Evolutionary conservation across 2,888 invertebrate genomes (phyloP).

Genomic region (Acheta domesticus): DNA sequence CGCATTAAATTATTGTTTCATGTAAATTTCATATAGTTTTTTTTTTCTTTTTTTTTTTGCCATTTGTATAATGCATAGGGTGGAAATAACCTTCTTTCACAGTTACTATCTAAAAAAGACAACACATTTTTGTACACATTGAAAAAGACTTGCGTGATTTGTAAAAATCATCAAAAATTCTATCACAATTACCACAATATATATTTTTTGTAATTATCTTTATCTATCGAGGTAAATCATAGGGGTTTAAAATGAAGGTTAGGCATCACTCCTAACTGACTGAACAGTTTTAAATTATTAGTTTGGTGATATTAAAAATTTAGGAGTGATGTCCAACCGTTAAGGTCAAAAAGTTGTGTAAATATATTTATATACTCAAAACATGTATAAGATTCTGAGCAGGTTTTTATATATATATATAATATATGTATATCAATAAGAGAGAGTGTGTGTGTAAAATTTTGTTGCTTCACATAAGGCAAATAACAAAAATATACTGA

Average conservation of each 20-base stretch:
- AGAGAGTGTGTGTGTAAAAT: slow-evolving; percentile 38
- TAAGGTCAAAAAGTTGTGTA: slow-evolving; percentile 40
- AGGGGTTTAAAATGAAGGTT: slow-evolving; percentile 36
- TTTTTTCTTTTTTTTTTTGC: slow-evolving; percentile 38
- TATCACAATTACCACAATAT: slow-evolving; percentile 56
- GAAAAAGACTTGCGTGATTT: slow-evolving; percentile 56
- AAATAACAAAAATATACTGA: slow-evolving; percentile 39
- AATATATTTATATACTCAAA: slow-evolving; percentile 40
- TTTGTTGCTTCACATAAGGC: slow-evolving; percentile 40
- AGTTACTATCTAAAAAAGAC: slow-evolving; percentile 46
- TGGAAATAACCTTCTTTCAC: slow-evolving; percentile 40
- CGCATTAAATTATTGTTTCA: slow-evolving; percentile 54
- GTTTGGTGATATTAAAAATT: slow-evolving; percentile 29
- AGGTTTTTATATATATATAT: slow-evolving; percentile 37
- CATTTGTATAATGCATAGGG: slow-evolving; percentile 30
- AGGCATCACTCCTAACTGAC: slow-evolving; percentile 31
- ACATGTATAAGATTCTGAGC: slow-evolving; percentile 40
- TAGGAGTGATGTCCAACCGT: slow-evolving; percentile 32
- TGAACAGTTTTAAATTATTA: slow-evolving; percentile 27
- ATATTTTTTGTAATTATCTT: slow-evolving; percentile 36
- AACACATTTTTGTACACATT: slow-evolving; percentile 47
- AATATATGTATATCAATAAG: slow-evolving; percentile 32
- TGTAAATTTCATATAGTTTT: slow-evolving; percentile 54
- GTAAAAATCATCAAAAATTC: slow-evolving; percentile 67
- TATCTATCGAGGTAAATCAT: slow-evolving; percentile 37